These are phyloP conservation scores for Heliothis subflexa DNA, from an alignment of 1,140 invertebrate genomes.

Conservation along the genomic window DNA sequence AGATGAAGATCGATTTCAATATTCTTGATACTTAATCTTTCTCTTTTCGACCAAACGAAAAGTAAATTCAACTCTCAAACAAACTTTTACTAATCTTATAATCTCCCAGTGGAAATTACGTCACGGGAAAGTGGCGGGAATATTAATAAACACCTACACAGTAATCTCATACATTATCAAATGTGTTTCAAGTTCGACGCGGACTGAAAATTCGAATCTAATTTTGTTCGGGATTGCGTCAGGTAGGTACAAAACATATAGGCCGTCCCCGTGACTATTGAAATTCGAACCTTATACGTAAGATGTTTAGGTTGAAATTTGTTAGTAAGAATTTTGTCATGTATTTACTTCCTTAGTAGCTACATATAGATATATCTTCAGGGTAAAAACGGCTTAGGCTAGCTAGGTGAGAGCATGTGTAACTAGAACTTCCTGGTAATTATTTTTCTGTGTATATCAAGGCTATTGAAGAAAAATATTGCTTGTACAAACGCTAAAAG, in stretches of 20 bases:
- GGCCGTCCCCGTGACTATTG: background rate
- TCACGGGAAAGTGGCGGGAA: background rate
- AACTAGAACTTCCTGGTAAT: too few relatives aligned
- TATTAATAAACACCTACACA: background rate
- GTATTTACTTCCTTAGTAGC: background rate
- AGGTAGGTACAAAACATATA: slow-evolving; percentile 21
- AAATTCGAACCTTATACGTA: background rate
- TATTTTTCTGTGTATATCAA: too few relatives aligned
- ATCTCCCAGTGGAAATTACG: background rate
- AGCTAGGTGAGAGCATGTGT: too few relatives aligned
- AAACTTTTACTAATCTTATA: background rate
- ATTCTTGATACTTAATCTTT: too few relatives aligned
- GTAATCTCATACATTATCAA: slow-evolving; percentile 12
- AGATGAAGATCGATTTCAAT: too few relatives aligned
- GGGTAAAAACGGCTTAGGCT: too few relatives aligned
- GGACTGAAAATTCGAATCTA: slow-evolving; percentile 16
- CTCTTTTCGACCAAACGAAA: too few relatives aligned
- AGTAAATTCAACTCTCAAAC: background rate
- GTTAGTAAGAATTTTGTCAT: too few relatives aligned
- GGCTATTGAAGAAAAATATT: too few relatives aligned
- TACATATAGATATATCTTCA: too few relatives aligned
- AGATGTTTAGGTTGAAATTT: background rate
- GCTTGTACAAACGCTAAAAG: too few relatives aligned
- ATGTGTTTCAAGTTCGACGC: slow-evolving; percentile 41
- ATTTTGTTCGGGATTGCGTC: slow-evolving; percentile 16